Base-by-base conservation (phyloP, 2,797 vertebrate genomes). In the Prunella strophiata region DNA sequence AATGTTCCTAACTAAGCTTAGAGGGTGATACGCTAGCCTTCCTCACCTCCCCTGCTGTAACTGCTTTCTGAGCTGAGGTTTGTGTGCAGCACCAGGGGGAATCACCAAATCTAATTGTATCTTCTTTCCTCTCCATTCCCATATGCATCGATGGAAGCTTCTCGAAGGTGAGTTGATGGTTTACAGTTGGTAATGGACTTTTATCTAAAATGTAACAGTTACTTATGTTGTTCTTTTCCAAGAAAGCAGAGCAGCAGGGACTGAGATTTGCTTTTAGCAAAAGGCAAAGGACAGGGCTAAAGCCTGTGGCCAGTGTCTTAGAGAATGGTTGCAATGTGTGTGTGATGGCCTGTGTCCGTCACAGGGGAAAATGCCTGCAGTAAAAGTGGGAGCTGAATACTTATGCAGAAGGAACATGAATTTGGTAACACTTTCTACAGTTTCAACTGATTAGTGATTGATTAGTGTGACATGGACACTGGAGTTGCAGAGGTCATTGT, bases 121-220 rank as follows among this genome's bases (percentile, higher is more conserved):
- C 78, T 75, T 91, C 70, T 90, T 76, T 88, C 82, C 82, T 94
- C 38, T 93, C 74, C 75, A 52, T 47, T 71, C 21, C 22, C 26
- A 0, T 38, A 1, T 22, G 1, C 30, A 5, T 38, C 18, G 15
- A 61, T 54, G 38, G 84, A 95, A 98, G 98, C 91, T 97, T 67
- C 97, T 96, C 72, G 95, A 98, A 45, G 98, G 98, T 98, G 91
- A 98, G 98, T 95, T 65, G 38, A 50, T 11, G 2, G 85, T 86
- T 68, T 62, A 17, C 23, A 51, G 13, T 23, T 59, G 36, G n/a
- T 59, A 57, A 34, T 3, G 13, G 8, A 59, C 8, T 55, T 54
- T 16, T 43, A 25, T 48, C n/a, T 20, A 19, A 25, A 68, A 45
- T 5, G 10, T 26, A 16, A 4, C 3, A 3, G 32, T 27, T n/a